phyloP scores from a whole-genome alignment of 2,113 vertebrate genomes.

The Melanocharis versteri region DNA sequence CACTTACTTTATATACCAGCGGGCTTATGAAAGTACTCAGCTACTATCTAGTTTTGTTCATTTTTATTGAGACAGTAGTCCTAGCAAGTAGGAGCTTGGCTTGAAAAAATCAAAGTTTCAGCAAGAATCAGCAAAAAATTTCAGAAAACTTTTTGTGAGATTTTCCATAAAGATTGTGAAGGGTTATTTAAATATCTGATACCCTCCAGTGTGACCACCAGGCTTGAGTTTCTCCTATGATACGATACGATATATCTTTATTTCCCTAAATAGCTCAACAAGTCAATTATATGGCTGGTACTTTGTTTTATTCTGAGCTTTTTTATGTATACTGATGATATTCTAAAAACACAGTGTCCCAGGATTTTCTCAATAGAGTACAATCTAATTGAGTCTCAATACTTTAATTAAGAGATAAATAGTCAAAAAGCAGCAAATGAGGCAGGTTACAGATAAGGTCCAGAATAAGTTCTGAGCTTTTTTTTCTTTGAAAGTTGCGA shows the following conservation, averaged over 20 bases:
- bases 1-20: background rate
- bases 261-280: background rate
- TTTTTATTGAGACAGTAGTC: background rate
- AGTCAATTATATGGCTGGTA: background rate
- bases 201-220: background rate
- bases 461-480: background rate
- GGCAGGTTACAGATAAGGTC: background rate
- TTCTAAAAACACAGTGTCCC: background rate
- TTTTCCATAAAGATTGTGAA: background rate
- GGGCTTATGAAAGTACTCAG: background rate
- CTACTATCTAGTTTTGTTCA: background rate
- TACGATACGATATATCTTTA: background rate
- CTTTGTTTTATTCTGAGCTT: background rate
- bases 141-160: background rate
- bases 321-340: background rate
- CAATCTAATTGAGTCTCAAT: background rate
- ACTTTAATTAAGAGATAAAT: background rate
- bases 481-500: background rate
- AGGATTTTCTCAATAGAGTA: background rate
- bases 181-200: background rate
- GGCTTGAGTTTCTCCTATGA: background rate
- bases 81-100: background rate
- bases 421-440: background rate
- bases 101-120: background rate
- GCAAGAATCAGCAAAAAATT: background rate